Evolutionary conservation across 1,140 invertebrate genomes (phyloP).

Genomic region (Nasonia longicornis): DNA sequence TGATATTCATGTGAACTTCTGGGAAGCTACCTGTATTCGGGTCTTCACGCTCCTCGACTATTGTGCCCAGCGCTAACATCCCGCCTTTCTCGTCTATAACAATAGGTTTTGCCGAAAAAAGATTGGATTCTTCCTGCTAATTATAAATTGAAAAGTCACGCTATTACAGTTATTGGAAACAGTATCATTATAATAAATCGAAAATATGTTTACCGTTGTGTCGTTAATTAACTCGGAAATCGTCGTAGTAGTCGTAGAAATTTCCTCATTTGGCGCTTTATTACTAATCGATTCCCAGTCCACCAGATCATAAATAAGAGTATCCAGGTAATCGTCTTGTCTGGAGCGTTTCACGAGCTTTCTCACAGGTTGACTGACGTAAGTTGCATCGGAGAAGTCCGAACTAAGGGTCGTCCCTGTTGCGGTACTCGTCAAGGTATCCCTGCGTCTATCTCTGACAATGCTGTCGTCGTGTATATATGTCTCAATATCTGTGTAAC

Average conservation of each 20-base stretch:
- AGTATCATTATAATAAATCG: not conserved
- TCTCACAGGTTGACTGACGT: conserved; percentile 65
- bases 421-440: conserved; percentile 70
- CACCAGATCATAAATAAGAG: conserved; percentile 68
- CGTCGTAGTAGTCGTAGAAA: conserved; percentile 8
- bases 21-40: conserved; percentile 51
- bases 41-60: conserved; percentile 73
- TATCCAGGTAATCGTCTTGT: conserved; percentile 72
- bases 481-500: conserved; percentile 76
- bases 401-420: conserved; percentile 62
- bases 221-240: conserved; percentile 45
- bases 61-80: conserved; percentile 68
- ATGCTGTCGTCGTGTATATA: conserved; percentile 75
- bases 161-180: not conserved
- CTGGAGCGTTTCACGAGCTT: conserved; percentile 61
- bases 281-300: conserved; percentile 59
- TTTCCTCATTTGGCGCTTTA: conserved; percentile 45
- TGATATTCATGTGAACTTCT: conserved; percentile 57
- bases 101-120: conserved; percentile 71
- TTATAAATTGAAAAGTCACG: not conserved
- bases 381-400: conserved; percentile 62
- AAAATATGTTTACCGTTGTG: conserved; percentile 49
- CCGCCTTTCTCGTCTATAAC: conserved; percentile 71
- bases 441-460: conserved; percentile 71
- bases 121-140: conserved; percentile 52